Base-by-base conservation (phyloP, 2,888 invertebrate species). In the Ormyrus rosae region DNA sequence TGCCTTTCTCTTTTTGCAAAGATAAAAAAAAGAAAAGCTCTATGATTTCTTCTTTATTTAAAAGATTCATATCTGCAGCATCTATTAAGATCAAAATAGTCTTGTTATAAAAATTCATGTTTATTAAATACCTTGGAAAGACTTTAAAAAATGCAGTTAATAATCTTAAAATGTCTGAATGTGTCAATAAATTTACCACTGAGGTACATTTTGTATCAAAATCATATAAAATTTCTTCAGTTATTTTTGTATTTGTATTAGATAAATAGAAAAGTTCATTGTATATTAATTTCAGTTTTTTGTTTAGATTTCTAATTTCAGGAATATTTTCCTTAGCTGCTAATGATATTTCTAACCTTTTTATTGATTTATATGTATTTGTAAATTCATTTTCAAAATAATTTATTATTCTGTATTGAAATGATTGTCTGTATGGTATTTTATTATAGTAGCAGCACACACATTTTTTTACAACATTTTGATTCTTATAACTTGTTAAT, bases 1-100 rank as follows among this genome's bases (percentile, higher is more conserved):
- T n/a, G 1, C 67, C 75, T 3, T 53, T 6, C 51, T 80, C 78
- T 77, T 84, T 84, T n/a, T 45, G 13, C 7, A 84, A 60, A 64
- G 82, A 78, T 50, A 81, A 70, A 45, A 83, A 82, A 63, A 82
- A 84, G n/a, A 85, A 53, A 8, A 85, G 60, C 13, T 84, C 81
- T 8, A 85, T 19, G 6, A 65, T 82, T 68, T 85, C 73, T 7
- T 55, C 45, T 0, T 69, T 34, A 48, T 7, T 69, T 19, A 83
- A 69, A 45, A 60, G 45, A 46, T 46, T 53, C 8, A 70, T 63
- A 10, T 82, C 65, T 10, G 80, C 48, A 13, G 72, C 60, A 58
- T 74, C 73, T 45, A 58, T 68, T 48, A 85, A 64, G 5, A 74
- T 72, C 11, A 73, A 9, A 3, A 85, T 64, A 5, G 82, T 71